Conservation (phyloP, 2,797 vertebrate species). For the Falco berigora region DNA sequence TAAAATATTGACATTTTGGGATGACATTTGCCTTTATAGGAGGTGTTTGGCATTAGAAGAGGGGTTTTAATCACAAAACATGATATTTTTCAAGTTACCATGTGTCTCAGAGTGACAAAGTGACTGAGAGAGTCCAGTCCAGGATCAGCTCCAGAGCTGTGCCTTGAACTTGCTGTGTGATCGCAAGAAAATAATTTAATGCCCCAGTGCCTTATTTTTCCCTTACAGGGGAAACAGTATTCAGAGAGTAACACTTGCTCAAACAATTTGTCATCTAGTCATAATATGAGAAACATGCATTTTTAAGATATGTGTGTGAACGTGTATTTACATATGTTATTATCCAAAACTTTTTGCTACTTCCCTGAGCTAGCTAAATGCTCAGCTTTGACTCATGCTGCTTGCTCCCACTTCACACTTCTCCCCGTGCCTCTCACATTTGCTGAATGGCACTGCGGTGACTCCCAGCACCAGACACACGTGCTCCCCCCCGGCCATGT, state of each 20-base stretch:
- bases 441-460: fast-evolving
- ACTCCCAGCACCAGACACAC: no score
- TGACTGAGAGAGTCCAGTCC: not conserved
- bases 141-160: not conserved
- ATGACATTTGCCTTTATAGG: not conserved
- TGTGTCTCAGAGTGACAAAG: not conserved
- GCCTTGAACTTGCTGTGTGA: not conserved
- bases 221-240: not conserved
- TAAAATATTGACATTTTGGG: not conserved
- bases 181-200: not conserved
- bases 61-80: not conserved
- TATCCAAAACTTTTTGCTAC: not conserved
- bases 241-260: not conserved
- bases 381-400: not conserved
- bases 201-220: not conserved
- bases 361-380: not conserved
- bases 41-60: not conserved
- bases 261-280: not conserved
- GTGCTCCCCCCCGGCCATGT: fast-evolving
- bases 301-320: not conserved
- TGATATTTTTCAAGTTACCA: not conserved
- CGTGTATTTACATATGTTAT: not conserved
- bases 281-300: not conserved
- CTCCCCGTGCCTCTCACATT: fast-evolving
- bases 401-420: not conserved